Conservation (phyloP, 2,797 vertebrate genomes). For the Menidia menidia region DNA sequence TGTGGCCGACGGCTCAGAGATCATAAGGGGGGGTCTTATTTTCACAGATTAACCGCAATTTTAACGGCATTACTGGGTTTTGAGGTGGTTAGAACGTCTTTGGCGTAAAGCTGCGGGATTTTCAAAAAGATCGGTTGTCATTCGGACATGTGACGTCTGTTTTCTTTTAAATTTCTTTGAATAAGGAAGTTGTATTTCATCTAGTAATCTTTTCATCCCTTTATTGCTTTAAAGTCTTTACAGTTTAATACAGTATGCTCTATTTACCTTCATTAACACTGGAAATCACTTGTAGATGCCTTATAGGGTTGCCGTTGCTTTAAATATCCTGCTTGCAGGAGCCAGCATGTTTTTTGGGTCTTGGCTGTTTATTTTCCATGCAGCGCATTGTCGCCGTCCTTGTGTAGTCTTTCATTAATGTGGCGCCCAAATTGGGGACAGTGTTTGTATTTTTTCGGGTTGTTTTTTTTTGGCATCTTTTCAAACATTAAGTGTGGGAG, state of each 20-base stretch:
- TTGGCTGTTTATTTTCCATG: neutral
- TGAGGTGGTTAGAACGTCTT: conserved; percentile 39
- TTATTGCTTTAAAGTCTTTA: conserved; percentile 3
- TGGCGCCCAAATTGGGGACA: neutral
- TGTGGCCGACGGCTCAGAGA: conserved; percentile 27
- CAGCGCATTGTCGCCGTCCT: neutral
- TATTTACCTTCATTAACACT: neutral
- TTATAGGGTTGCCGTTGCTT: neutral
- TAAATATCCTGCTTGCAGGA: neutral
- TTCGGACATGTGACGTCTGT: conserved; percentile 25
- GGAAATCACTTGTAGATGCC: neutral
- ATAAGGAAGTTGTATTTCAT: neutral
- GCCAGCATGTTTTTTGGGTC: neutral
- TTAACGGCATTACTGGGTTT: conserved; percentile 31
- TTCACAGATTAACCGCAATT: conserved; percentile 58
- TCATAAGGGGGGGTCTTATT: conserved; percentile 47
- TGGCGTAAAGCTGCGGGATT: conserved; percentile 34
- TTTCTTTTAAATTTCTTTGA: conserved; percentile 12
- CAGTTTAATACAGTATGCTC: neutral
- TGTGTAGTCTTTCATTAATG: neutral
- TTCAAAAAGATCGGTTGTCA: conserved; percentile 46
- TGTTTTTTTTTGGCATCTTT: conserved; percentile 21
- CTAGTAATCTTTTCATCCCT: conserved; percentile 1
- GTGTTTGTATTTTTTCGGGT: neutral
- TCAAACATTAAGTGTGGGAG: neutral